Evolutionary conservation across 2,113 vertebrate genomes (phyloP).

Genomic region (Heptranchias perlo): DNA sequence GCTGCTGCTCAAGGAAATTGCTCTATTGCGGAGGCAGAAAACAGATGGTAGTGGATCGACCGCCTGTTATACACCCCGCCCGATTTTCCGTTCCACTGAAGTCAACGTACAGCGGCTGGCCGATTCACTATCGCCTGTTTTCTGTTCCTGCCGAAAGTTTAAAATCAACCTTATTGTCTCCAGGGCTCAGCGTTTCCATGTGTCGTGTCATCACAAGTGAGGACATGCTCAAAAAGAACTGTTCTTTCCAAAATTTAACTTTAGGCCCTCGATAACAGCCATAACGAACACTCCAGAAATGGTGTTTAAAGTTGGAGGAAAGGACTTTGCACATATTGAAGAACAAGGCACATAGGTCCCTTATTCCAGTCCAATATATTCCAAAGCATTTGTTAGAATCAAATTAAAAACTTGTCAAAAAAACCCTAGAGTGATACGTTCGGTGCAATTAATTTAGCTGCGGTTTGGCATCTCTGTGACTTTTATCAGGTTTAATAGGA

Average conservation of each 20-base stretch:
- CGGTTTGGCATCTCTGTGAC: background rate
- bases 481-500: background rate
- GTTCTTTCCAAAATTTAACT: background rate
- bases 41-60: too few species aligned
- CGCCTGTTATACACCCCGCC: background rate
- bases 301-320: background rate
- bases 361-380: background rate
- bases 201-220: background rate
- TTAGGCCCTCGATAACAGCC: background rate
- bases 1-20: too few species aligned
- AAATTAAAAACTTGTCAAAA: background rate
- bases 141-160: background rate
- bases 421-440: background rate
- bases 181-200: too few species aligned
- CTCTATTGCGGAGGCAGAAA: too few species aligned
- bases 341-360: background rate
- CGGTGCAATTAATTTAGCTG: background rate
- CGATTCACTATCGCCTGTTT: background rate
- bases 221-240: background rate
- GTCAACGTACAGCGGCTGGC: background rate
- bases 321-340: background rate
- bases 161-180: background rate
- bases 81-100: background rate
- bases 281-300: background rate
- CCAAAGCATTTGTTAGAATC: background rate